Evolutionary conservation across 2,888 invertebrate genomes (phyloP).

Genomic region (Drosophila percnosoma): DNA sequence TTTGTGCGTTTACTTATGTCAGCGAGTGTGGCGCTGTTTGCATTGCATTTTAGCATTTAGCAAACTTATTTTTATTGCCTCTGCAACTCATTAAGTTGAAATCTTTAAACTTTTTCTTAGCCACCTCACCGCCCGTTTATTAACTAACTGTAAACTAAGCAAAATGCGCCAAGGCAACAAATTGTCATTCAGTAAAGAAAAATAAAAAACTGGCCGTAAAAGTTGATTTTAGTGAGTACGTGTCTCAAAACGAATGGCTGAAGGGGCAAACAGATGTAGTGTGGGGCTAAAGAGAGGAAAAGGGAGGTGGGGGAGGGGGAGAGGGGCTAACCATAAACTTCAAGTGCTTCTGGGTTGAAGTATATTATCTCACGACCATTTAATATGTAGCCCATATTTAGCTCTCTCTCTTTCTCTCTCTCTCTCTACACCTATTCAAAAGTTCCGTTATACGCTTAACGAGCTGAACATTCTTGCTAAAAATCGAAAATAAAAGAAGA

Average conservation of each 20-base stretch:
- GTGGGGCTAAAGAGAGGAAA: not conserved
- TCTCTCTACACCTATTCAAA: slow-evolving; percentile 14
- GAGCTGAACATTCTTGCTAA: slow-evolving; percentile 45
- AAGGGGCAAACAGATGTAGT: not conserved
- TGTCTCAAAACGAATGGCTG: slow-evolving; percentile 36
- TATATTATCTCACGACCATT: slow-evolving; percentile 70
- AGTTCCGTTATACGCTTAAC: slow-evolving; percentile 60
- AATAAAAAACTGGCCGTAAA: slow-evolving; percentile 24
- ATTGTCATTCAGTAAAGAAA: slow-evolving; percentile 27
- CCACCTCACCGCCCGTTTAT: not conserved
- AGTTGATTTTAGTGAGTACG: slow-evolving; percentile 53
- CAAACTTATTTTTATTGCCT: slow-evolving; percentile 2
- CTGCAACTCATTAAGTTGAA: not conserved
- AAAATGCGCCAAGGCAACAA: slow-evolving; percentile 22
- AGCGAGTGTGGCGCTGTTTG: slow-evolving; percentile 17
- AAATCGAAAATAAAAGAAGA: slow-evolving; percentile 5
- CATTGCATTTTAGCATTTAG: slow-evolving; percentile 27
- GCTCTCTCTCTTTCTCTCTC: not conserved
- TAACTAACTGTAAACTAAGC: slow-evolving; percentile 56
- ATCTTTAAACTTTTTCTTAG: not conserved
- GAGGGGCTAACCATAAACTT: slow-evolving; percentile 53
- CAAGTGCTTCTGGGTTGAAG: slow-evolving; percentile 62
- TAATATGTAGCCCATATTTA: slow-evolving; percentile 46
- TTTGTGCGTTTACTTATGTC: slow-evolving; percentile 36
- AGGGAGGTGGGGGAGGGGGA: too few relatives aligned